These are phyloP conservation scores for Dendrolimus pini DNA, from an alignment of 2,888 invertebrate genomes.

Conservation along the genomic window DNA sequence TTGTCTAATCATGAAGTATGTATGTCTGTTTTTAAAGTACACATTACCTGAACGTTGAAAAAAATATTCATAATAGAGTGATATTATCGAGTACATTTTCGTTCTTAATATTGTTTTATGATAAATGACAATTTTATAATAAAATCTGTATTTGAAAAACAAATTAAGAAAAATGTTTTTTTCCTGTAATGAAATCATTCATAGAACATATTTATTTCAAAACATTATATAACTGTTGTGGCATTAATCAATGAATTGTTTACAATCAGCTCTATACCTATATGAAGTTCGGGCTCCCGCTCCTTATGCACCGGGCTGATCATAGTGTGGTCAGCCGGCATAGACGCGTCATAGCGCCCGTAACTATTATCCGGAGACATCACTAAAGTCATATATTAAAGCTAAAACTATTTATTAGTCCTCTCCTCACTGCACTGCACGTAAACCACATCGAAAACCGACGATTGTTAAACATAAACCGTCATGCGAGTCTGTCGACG, in stretches of 20 bases:
- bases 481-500: constrained; percentile 44
- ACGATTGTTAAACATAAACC: constrained; percentile 32
- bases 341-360: constrained; percentile 72
- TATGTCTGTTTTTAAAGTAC: no score
- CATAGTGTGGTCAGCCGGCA: constrained; percentile 68
- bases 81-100: no score
- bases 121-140: no score
- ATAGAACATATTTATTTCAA: not conserved
- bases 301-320: constrained; percentile 62
- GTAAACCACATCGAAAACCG: constrained; percentile 57
- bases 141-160: no score
- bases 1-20: no score
- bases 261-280: constrained; percentile 65
- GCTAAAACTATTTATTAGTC: constrained; percentile 45
- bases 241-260: not conserved
- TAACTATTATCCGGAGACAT: constrained; percentile 82
- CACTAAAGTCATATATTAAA: constrained; percentile 65
- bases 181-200: not conserved
- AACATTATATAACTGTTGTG: not conserved
- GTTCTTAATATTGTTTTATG: no score
- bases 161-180: no score
- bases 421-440: constrained; percentile 65
- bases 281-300: constrained; percentile 83
- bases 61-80: no score
- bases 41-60: no score